phyloP scores from a whole-genome alignment of 2,113 vertebrate species.

The Sturnira hondurensis region DNA sequence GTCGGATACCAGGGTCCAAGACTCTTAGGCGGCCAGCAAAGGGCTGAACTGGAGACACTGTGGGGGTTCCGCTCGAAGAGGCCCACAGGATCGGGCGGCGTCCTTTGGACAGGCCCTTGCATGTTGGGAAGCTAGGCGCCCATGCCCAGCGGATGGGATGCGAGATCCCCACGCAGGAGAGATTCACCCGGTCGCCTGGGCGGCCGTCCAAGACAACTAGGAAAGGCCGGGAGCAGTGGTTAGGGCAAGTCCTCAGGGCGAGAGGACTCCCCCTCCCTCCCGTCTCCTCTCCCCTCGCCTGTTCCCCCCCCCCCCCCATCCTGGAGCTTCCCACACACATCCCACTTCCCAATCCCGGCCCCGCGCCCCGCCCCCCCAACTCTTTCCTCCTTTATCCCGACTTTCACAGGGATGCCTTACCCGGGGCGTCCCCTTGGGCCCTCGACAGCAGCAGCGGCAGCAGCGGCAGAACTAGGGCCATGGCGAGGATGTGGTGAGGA shows the following conservation, averaged over 20 bases:
- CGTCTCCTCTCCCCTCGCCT: background rate
- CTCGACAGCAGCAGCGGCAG: conserved; percentile 41
- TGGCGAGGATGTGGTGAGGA: conserved; percentile 37
- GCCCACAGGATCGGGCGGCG: conserved; percentile 63
- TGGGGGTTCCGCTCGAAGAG: background rate
- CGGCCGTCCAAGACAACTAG: conserved; percentile 50
- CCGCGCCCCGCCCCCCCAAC: no score
- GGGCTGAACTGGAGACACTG: background rate
- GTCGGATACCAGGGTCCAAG: conserved; percentile 66
- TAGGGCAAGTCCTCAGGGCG: background rate
- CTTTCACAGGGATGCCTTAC: conserved; percentile 30
- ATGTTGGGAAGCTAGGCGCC: conserved; percentile 68
- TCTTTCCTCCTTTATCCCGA: background rate
- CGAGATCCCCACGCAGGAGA: conserved; percentile 63
- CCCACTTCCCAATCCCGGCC: no score
- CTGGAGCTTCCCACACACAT: background rate
- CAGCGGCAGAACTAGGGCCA: conserved; percentile 60
- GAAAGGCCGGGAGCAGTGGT: conserved; percentile 13
- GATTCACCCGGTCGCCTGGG: conserved; percentile 64
- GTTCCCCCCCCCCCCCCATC: no score
- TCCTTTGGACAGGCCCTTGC: conserved; percentile 68
- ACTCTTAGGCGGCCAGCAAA: conserved; percentile 60
- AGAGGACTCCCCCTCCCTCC: background rate
- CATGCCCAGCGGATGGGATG: conserved; percentile 68
- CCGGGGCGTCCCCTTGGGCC: background rate